Percentiles rank a stretch among this genome's conserved stretches.
phyloP scores from a whole-genome alignment of 2,888 invertebrate genomes.

The Empis stercorea region DNA sequence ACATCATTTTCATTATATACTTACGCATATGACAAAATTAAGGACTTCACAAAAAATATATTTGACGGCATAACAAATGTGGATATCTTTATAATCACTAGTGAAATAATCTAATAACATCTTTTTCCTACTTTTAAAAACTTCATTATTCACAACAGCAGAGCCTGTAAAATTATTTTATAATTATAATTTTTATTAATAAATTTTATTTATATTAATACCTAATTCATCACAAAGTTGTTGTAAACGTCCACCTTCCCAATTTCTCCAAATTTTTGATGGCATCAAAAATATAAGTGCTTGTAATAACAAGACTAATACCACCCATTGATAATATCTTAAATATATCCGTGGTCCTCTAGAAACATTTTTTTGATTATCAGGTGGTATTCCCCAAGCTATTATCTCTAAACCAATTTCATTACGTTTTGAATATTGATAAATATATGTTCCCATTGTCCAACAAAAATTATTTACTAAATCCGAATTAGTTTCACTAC shows the following conservation, averaged over 20 bases:
- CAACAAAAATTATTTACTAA: slow-evolving; percentile 65
- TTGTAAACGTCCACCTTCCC: slow-evolving; percentile 38
- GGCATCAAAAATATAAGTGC: slow-evolving; percentile 29
- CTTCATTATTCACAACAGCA: slow-evolving; percentile 19
- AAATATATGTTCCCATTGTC: slow-evolving; percentile 61
- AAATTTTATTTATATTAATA: slow-evolving; percentile 1
- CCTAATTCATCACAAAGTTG: slow-evolving; percentile 28
- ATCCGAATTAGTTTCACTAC: slow-evolving; percentile 41
- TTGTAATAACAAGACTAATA: slow-evolving; percentile 27
- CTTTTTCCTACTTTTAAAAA: slow-evolving; percentile 11
- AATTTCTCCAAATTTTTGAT: slow-evolving; percentile 31
- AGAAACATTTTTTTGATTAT: slow-evolving; percentile 34
- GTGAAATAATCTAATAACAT: slow-evolving; percentile 25
- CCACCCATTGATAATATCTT: slow-evolving; percentile 34
- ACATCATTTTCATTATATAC: slow-evolving; percentile 26
- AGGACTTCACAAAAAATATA: slow-evolving; percentile 59
- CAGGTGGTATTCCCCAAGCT: slow-evolving; percentile 32
- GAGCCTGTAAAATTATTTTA: slow-evolving; percentile 14
- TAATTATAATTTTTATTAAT: background rate
- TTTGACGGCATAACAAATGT: slow-evolving; percentile 44
- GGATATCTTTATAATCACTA: slow-evolving; percentile 24
- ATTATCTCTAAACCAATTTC: slow-evolving; percentile 26
- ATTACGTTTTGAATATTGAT: slow-evolving; percentile 1
- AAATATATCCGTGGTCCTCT: slow-evolving; percentile 25
- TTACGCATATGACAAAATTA: slow-evolving; percentile 61